These are phyloP conservation scores for Aphelenchoides avenae DNA, from an alignment of 1,140 invertebrate genomes.

Conservation along the genomic window DNA sequence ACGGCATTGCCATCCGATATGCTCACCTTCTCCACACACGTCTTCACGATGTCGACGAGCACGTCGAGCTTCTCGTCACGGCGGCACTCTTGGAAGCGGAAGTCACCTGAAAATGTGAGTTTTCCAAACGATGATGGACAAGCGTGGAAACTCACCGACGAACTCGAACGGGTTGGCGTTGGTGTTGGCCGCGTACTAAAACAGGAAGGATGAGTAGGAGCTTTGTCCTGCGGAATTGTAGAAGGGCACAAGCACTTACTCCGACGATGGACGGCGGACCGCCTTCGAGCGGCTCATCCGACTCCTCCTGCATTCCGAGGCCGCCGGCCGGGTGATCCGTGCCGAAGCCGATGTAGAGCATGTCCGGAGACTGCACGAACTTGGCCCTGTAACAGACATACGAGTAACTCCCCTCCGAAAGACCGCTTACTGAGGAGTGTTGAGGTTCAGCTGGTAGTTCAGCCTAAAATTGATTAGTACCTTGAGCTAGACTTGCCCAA, in stretches of 20 bases:
- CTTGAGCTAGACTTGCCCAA: neutral
- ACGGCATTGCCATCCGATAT: neutral
- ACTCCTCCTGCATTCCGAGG: slow-evolving; percentile 8
- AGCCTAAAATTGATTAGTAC: neutral
- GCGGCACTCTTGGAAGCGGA: slow-evolving; percentile 1
- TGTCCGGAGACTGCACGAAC: slow-evolving; percentile 2
- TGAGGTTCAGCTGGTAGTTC: neutral
- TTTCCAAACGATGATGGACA: neutral
- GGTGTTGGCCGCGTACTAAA: slow-evolving; percentile 15
- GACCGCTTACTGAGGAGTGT: neutral
- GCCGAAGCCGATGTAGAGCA: slow-evolving; percentile 17
- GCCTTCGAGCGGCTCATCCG: neutral
- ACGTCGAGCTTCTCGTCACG: slow-evolving; percentile 17
- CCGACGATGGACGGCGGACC: slow-evolving; percentile 16
- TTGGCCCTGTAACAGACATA: neutral
- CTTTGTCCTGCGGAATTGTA: neutral
- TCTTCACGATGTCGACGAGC: slow-evolving; percentile 4
- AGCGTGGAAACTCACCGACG: slow-evolving; percentile 16
- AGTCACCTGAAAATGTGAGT: slow-evolving; percentile 1
- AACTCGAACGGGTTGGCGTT: slow-evolving; percentile 16
- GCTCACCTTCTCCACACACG: slow-evolving; percentile 1
- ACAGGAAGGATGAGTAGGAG: neutral
- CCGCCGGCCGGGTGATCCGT: slow-evolving; percentile 25
- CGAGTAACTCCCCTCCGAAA: too few relatives aligned
- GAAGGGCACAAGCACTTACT: too few relatives aligned